A percentile compares a stretch with the other conserved stretches of the same genome.
Evolutionary conservation across 2,797 vertebrate genomes (phyloP).

Genomic region (Eulemur albifrons): DNA sequence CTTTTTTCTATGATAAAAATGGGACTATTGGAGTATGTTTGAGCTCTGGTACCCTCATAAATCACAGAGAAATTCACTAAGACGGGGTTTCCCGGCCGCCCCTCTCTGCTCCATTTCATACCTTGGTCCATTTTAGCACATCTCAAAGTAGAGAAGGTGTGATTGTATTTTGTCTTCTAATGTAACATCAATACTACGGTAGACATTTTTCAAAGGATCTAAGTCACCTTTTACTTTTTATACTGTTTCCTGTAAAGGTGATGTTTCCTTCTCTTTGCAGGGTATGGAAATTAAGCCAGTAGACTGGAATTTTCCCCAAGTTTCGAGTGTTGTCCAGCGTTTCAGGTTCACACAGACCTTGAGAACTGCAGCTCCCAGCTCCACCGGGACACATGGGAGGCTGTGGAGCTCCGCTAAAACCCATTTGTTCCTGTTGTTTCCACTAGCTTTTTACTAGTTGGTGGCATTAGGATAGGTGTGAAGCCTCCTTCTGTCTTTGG

Average conservation of each 20-base stretch:
- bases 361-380: neutral
- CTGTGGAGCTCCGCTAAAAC: too few relatives aligned
- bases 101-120: neutral
- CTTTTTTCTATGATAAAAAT: neutral
- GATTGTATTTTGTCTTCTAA: neutral
- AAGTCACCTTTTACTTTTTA: neutral
- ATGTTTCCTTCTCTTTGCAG: neutral
- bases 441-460: neutral
- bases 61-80: neutral
- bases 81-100: neutral
- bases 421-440: neutral
- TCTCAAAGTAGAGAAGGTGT: neutral
- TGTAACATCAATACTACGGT: neutral
- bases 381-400: accelerated
- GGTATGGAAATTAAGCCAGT: neutral
- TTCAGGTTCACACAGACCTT: neutral
- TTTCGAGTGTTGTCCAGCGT: neutral
- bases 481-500: neutral
- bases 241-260: neutral
- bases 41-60: neutral
- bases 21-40: neutral
- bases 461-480: neutral
- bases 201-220: neutral
- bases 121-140: neutral
- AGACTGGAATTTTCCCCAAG: neutral